Evolutionary conservation across 1,140 invertebrate genomes (phyloP), one percentile per base, ranked within the genome.

Genomic region (Trichoplusia ni): DNA sequence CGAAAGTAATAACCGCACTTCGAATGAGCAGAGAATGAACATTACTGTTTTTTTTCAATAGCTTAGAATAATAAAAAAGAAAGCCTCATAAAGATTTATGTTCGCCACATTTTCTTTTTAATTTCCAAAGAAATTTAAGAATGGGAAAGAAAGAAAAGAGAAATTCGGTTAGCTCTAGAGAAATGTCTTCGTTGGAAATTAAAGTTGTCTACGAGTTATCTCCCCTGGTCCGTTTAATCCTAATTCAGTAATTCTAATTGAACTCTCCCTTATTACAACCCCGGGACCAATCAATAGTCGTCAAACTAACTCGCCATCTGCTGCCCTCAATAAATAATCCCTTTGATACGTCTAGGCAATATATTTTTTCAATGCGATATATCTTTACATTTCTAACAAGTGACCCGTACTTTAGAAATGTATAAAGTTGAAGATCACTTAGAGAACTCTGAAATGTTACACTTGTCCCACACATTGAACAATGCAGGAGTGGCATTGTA

Each of bases 191-290:
- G 6, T 25, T 38, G 21, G 21, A 23, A 38, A 38, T 31, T 54
- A 54, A 54, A 54, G 19, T 27, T 54, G 51, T 54, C 31, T 25
- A 25, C 35, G n/a, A 4, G 6, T 25, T 54, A 54, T 54, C 51
- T 33, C 11, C 51, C 51, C 33, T 13, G 16, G 38, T 40, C 35
- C 19, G 35, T 54, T 54, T 54, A 54, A 54, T 54, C 33, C 51
- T 54, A 54, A 54, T 54, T 54, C 51, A 16, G 51, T 40, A 25
- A 54, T 38, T 54, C 51, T 54, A 54, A 54, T 54, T 54, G 51
- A 35, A 23, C 35, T 5, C 19, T 16, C 51, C 35, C 35, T 54
- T 54, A 40, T 54, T 38, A 16, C 29, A n/a, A 9, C 8, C 18
- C 18, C 4, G 31, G 19, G 21, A 11, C 33, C 35, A 54, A 54